These are phyloP conservation scores for Sminthopsis crassicaudata DNA, from an alignment of 2,113 vertebrate genomes.

Conservation along the genomic window DNA sequence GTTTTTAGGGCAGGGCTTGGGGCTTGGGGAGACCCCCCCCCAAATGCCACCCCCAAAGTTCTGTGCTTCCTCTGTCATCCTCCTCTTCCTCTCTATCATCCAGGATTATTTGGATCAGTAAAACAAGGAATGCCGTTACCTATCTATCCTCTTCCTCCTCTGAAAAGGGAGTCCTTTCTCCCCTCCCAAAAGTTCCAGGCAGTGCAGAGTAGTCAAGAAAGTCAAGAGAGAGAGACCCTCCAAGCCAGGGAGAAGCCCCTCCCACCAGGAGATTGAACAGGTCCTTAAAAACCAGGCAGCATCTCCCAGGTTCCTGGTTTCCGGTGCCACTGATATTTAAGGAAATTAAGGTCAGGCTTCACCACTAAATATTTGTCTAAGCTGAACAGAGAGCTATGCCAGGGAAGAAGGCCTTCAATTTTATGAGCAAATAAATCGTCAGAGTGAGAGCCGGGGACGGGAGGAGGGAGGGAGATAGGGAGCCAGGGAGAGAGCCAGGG, in stretches of 20 bases:
- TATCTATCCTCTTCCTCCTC: neutral
- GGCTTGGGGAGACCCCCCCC: neutral
- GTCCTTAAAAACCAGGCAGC: conserved; percentile 42
- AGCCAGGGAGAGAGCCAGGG: neutral
- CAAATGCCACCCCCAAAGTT: neutral
- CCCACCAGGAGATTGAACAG: neutral
- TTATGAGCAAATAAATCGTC: conserved; percentile 81
- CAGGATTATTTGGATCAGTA: neutral
- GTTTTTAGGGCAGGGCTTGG: neutral
- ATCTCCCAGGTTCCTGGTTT: conserved; percentile 64
- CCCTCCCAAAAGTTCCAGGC: neutral
- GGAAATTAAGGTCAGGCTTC: conserved; percentile 79
- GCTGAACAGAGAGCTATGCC: conserved; percentile 71
- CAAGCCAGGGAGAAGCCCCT: neutral
- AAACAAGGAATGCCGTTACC: neutral
- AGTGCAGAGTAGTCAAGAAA: neutral
- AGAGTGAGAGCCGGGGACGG: conserved; percentile 31
- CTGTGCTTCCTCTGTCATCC: too few species aligned
- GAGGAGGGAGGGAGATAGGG: neutral
- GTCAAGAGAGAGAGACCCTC: neutral
- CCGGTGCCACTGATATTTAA: conserved; percentile 75
- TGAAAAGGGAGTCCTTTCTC: too few species aligned
- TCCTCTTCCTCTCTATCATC: too few species aligned
- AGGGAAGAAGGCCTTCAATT: conserved; percentile 79
- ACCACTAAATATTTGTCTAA: conserved; percentile 82